A percentile compares a stretch with the other conserved stretches of the same genome.
phyloP scores from a whole-genome alignment of 2,113 vertebrate genomes.

The Apaloderma vittatum region DNA sequence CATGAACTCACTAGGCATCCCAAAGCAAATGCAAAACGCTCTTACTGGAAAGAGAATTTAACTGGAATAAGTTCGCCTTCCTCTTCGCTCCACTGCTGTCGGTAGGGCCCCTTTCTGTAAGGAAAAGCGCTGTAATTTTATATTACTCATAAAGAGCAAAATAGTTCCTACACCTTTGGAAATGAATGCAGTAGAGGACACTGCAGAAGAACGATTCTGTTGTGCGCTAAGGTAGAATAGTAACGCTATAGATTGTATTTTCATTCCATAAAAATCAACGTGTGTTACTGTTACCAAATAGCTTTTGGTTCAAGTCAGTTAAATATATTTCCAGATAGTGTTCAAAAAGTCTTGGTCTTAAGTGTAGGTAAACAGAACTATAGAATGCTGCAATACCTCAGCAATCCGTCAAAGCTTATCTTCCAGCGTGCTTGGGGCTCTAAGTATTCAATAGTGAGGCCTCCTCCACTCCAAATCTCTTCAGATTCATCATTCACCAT shows the following conservation, averaged over 20 bases:
- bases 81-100: conserved; percentile 59
- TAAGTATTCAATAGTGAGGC: conserved; percentile 51
- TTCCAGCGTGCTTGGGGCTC: conserved; percentile 41
- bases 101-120: conserved; percentile 64
- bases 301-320: background rate
- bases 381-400: conserved; percentile 38
- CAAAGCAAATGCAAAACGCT: background rate
- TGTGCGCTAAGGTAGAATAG: background rate
- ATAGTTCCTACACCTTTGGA: background rate
- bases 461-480: conserved; percentile 63
- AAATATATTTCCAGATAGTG: background rate
- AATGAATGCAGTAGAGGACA: background rate
- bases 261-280: background rate
- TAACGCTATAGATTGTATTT: background rate
- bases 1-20: background rate
- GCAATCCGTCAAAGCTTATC: conserved; percentile 55
- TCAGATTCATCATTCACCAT: conserved; percentile 58
- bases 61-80: conserved; percentile 45
- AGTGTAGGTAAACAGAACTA: background rate
- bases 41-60: conserved; percentile 65
- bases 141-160: background rate
- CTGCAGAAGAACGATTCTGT: background rate
- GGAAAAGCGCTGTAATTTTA: background rate
- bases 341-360: background rate
- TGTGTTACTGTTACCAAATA: too few species aligned